phyloP scores from a whole-genome alignment of 2,888 invertebrate genomes.

The Craniophora ligustri region DNA sequence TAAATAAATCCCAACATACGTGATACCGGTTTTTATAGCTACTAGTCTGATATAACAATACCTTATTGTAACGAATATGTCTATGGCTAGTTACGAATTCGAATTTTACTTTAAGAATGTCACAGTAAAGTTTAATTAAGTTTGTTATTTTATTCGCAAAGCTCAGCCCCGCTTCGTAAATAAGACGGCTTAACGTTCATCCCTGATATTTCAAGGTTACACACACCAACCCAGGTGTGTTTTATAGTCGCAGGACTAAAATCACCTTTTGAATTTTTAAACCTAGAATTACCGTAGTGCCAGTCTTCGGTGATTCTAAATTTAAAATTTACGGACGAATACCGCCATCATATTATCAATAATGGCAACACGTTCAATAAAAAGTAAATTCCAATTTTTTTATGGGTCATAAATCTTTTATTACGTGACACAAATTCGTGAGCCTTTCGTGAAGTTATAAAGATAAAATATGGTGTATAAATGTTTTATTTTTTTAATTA shows the following conservation, averaged over 20 bases:
- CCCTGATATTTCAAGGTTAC: conserved; percentile 50
- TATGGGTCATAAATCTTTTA: conserved; percentile 42
- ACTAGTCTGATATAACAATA: too few relatives aligned
- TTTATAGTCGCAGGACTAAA: conserved; percentile 53
- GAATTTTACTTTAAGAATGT: conserved; percentile 36
- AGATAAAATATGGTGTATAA: conserved; percentile 26
- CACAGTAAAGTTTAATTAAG: conserved; percentile 48
- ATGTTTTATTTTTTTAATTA: conserved; percentile 38
- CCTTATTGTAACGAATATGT: conserved; percentile 25
- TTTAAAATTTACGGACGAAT: conserved; percentile 29
- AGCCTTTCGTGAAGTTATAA: conserved; percentile 32
- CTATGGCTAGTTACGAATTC: conserved; percentile 28
- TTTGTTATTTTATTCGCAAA: conserved; percentile 48
- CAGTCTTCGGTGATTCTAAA: conserved; percentile 33
- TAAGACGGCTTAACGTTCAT: conserved; percentile 54
- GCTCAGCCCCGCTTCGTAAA: conserved; percentile 47
- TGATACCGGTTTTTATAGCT: too few relatives aligned
- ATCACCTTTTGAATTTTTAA: conserved; percentile 62
- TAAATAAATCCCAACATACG: too few relatives aligned
- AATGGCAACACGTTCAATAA: conserved; percentile 33
- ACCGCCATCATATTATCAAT: conserved; percentile 36
- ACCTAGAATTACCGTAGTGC: conserved; percentile 23
- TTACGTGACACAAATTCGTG: conserved; percentile 23
- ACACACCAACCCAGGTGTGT: conserved; percentile 56
- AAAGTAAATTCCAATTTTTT: conserved; percentile 32